Conservation (phyloP, 2,113 vertebrate species). For the Noctilio leporinus region DNA sequence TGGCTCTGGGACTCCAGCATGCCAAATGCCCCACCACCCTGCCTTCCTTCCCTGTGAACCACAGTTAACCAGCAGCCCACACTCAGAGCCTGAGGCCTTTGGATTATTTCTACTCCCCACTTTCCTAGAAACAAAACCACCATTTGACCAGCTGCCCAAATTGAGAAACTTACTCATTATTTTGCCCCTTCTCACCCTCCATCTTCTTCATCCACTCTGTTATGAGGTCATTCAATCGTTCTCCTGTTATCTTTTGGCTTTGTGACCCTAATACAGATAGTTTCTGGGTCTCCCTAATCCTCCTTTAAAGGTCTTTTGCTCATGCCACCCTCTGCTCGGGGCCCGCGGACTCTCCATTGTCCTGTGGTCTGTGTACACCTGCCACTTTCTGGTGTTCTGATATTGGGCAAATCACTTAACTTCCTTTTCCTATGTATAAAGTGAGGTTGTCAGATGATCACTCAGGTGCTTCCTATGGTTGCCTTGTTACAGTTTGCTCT, state of each 20-base stretch:
- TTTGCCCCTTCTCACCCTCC: not conserved
- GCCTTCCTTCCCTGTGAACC: not conserved
- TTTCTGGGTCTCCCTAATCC: not conserved
- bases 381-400: not conserved
- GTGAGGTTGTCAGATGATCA: not conserved
- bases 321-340: not conserved
- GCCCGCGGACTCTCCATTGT: not conserved
- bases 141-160: not conserved
- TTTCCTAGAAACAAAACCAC: not conserved
- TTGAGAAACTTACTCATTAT: not conserved
- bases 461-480: not conserved
- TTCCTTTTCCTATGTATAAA: not conserved
- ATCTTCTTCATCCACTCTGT: not conserved
- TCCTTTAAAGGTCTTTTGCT: not conserved
- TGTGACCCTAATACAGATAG: not conserved
- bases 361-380: fast-evolving
- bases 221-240: not conserved
- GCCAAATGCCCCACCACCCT: no score
- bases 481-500: not conserved
- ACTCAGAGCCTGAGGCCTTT: not conserved
- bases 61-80: not conserved
- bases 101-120: not conserved
- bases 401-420: not conserved
- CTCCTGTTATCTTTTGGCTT: not conserved
- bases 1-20: not conserved